Conservation (phyloP, 64 coral and sea anemone species). For the Dendrophyllia cribrosa region DNA sequence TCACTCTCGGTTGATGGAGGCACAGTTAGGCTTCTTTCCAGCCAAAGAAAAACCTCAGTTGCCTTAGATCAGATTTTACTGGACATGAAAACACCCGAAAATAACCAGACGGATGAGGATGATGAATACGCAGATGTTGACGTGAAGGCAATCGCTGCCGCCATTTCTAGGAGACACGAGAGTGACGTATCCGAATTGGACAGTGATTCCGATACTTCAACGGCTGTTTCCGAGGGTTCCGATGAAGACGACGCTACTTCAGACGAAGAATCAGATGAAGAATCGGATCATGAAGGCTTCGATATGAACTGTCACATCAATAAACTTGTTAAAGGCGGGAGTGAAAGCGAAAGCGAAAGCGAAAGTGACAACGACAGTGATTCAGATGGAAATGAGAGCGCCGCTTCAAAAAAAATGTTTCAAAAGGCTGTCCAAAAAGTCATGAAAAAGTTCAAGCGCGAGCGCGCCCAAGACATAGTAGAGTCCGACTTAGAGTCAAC, state of each 20-base stretch:
- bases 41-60: not conserved
- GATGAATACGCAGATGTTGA: not conserved
- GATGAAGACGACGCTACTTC: not conserved
- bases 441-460: constrained; percentile 19
- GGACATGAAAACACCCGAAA: not conserved
- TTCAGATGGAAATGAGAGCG: constrained; percentile 4
- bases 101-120: not conserved
- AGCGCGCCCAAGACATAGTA: not conserved
- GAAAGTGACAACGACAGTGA: not conserved
- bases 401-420: not conserved
- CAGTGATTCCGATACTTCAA: not conserved
- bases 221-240: not conserved
- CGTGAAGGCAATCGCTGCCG: not conserved
- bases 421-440: constrained; percentile 28
- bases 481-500: not conserved
- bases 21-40: constrained; percentile 1
- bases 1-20: not conserved
- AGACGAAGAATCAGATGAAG: not conserved
- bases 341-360: not conserved
- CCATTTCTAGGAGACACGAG: not conserved
- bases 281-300: constrained; percentile 33
- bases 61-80: constrained; percentile 8
- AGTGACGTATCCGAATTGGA: constrained; percentile 4
- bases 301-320: constrained; percentile 50
- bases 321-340: constrained; percentile 7